Evolutionary conservation across 2,888 invertebrate species (phyloP).

Genomic region (Euspilapteryx auroguttella): DNA sequence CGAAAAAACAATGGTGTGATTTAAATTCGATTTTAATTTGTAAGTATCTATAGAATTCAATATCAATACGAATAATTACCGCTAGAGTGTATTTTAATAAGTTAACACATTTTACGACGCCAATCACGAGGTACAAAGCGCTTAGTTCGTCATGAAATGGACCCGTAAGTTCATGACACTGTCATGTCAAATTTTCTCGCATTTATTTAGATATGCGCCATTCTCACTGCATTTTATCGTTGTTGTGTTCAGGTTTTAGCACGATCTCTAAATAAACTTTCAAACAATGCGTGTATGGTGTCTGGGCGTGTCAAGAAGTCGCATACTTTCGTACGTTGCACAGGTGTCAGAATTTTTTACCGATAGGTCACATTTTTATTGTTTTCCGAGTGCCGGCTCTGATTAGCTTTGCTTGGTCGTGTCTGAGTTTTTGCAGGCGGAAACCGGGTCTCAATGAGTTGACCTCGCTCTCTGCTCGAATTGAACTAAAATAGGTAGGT

Average conservation of each 20-base stretch:
- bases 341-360: too few relatives aligned
- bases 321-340: too few relatives aligned
- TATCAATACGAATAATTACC: conserved; percentile 40
- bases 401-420: too few relatives aligned
- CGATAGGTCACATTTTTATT: too few relatives aligned
- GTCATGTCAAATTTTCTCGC: conserved; percentile 50
- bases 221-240: conserved; percentile 45
- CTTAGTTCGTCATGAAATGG: conserved; percentile 18
- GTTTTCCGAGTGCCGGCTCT: too few relatives aligned
- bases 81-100: conserved; percentile 25
- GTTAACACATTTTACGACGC: conserved; percentile 20
- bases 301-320: too few relatives aligned
- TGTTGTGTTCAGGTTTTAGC: conserved; percentile 33
- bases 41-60: conserved; percentile 59
- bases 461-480: too few relatives aligned
- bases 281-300: too few relatives aligned
- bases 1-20: conserved; percentile 63
- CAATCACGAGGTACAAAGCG: conserved; percentile 29
- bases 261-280: conserved; percentile 30
- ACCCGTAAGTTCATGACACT: conserved; percentile 33
- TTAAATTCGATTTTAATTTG: conserved; percentile 56
- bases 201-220: conserved; percentile 57
- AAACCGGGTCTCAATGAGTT: too few relatives aligned
- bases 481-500: too few relatives aligned
- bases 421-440: too few relatives aligned